phyloP scores from a whole-genome alignment of 2,113 vertebrate genomes.

The Andinoacara biseriatus region DNA sequence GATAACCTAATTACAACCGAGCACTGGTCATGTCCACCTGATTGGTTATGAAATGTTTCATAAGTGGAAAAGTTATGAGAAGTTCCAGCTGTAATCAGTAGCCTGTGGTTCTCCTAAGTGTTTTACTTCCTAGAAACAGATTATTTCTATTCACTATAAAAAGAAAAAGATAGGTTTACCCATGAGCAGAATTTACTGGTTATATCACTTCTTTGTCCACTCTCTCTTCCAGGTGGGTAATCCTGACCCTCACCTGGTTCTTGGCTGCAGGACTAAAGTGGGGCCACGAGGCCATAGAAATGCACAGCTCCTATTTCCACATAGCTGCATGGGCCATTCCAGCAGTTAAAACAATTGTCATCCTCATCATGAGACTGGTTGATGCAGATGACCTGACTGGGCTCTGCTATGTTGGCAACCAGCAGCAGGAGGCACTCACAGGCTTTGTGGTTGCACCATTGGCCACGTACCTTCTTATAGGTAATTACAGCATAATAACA shows the following conservation, averaged over 20 bases:
- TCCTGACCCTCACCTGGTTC: slow-evolving; percentile 98
- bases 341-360: slow-evolving; percentile 96
- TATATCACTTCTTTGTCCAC: background rate
- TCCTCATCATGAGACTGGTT: slow-evolving; percentile 97
- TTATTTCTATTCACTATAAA: background rate
- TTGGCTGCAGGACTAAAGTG: slow-evolving; percentile 97
- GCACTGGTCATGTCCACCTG: background rate
- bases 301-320: slow-evolving; percentile 99
- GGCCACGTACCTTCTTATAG: slow-evolving; percentile 95
- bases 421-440: slow-evolving; percentile 93
- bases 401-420: slow-evolving; percentile 95
- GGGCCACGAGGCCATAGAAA: slow-evolving; percentile 99
- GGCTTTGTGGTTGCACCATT: slow-evolving; percentile 96
- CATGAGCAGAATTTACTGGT: background rate
- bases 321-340: slow-evolving; percentile 99
- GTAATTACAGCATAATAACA: slow-evolving; percentile 37
- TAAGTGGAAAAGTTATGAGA: background rate
- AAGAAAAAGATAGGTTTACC: background rate
- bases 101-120: background rate
- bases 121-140: background rate
- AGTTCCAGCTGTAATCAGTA: background rate
- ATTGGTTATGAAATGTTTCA: background rate
- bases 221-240: slow-evolving; percentile 91
- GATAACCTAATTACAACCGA: slow-evolving; percentile 9
- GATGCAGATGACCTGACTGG: slow-evolving; percentile 95